Base-by-base conservation (phyloP, 2,797 vertebrate genomes). In the Sebastes jordani region DNA sequence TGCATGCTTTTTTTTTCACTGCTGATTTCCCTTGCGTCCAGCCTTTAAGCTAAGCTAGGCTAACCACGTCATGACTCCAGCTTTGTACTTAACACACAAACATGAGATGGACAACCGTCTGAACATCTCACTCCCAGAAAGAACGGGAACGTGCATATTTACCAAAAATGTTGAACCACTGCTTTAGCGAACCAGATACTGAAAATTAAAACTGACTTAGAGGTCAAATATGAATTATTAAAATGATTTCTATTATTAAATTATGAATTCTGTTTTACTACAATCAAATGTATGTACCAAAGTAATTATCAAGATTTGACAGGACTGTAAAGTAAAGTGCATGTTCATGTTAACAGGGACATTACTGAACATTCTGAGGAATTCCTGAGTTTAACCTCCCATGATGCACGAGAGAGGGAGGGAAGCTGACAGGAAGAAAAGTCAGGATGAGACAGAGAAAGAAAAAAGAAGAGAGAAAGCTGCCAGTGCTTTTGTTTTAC, bases 341-440 rank as follows among this genome's bases (percentile, higher is more conserved):
- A 66, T 74, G 81, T 68, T 86, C 56, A 79, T 80, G 75, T 85
- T 65, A 83, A 87, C 75, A 81, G 81, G 95, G 95, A 96, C 96
- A 96, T 96, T 96, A 89, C 72, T 96, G 96, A 97, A 97, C 97
- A 98, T 98, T 97, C 97, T 95, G 96, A 96, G 94, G 95, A 97
- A 97, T 98, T 97, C 97, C 97, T 98, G 97, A 98, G 97, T 97
- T 97, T 95, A 95, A 94, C 95, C 97, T 96, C 90, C 97, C 96
- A 95, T 96, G 96, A 96, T 95, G 93, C 82, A 76, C 91, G 92
- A 95, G 95, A 96, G 96, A 96, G 96, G 74, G 82, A 84, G 76
- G 85, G 86, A 84, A 77, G 77, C 75, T 76, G 87, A 89, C 81
- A 78, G 85, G 83, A 84, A 81, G 81, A 79, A 38, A 32, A 13